Conservation (phyloP, 2,888 invertebrate species). For the Nymphalis c-album region DNA sequence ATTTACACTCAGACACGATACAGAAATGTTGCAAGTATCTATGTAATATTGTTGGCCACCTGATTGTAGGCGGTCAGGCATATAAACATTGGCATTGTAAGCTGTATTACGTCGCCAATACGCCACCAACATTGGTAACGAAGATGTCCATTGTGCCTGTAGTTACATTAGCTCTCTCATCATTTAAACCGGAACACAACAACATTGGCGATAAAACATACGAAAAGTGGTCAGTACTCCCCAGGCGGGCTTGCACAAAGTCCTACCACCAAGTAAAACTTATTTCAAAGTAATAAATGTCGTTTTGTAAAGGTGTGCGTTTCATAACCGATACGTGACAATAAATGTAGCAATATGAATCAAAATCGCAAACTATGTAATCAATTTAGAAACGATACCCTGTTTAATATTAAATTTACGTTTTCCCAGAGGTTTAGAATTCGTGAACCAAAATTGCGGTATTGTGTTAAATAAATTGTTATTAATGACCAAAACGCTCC, state of each 20-base stretch:
- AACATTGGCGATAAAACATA: too few species aligned
- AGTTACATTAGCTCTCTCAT: too few species aligned
- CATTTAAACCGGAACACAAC: too few species aligned
- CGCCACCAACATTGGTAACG: too few species aligned
- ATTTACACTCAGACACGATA: too few species aligned
- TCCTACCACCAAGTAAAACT: neutral
- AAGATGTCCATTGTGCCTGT: too few species aligned
- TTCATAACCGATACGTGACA: conserved; percentile 21
- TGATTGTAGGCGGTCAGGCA: too few species aligned
- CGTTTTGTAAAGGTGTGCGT: neutral
- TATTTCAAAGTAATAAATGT: neutral
- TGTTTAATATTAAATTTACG: conserved; percentile 76
- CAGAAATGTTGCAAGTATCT: too few species aligned
- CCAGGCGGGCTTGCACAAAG: too few species aligned
- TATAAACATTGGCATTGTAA: too few species aligned
- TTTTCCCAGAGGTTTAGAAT: conserved; percentile 71
- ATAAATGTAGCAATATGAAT: conserved; percentile 19
- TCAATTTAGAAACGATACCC: conserved; percentile 63
- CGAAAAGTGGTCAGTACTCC: too few species aligned
- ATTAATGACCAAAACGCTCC: conserved; percentile 77
- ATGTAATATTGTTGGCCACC: neutral
- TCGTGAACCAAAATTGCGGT: conserved; percentile 70
- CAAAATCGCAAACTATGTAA: conserved; percentile 65
- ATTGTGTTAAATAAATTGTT: conserved; percentile 80
- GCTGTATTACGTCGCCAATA: too few species aligned